Evolutionary conservation across 2,888 invertebrate species (phyloP), one percentile per base, ranked within the genome.

Genomic region (Hedychridium roseum): DNA sequence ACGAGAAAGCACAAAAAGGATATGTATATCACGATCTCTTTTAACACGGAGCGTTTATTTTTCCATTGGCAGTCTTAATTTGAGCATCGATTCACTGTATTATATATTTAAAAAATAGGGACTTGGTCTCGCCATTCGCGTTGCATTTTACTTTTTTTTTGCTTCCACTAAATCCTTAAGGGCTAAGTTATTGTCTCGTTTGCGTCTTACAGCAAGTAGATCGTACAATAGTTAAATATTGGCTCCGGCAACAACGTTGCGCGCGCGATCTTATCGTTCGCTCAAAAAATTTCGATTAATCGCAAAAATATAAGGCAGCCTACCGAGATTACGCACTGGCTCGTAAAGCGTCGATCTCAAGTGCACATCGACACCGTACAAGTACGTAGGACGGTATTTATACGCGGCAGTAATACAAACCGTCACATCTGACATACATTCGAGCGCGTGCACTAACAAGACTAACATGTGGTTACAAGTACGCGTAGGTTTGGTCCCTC

Each of bases 51-150:
- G 44, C 36, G 31, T 39, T 32, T 39, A 49, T 39, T 45, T 46
- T n/a, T n/a, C n/a, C 39, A 38, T 62, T 64, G 70, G 67, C 70
- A 70, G 70, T 70, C 68, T 70, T 68, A 64, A 43, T 56, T 70
- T 70, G 70, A 70, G 70, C 70, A 63, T 68, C 49, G 38, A 58
- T 59, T 48, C 36, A 38, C 15, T 38, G 27, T 23, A 23, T 38
- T 16, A 2, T 26, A 15, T 14, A 28, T 7, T 28, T 28, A 3
- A 9, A 14, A 14, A 28, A 9, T 28, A 28, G 12, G 5, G 14
- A 6, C 28, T 28, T 28, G n/a, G n/a, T 28, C n/a, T 7, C 3
- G 14, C 28, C 5, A 28, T 28, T 5, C 28, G 12, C 28, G 11
- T 28, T 5, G 20, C 31, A 14, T 16, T 28, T 17, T 17, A 1